Evolutionary conservation across 2,888 invertebrate species (phyloP), one percentile per base, ranked within the genome.

Genomic region (Aporophyla lueneburgensis): DNA sequence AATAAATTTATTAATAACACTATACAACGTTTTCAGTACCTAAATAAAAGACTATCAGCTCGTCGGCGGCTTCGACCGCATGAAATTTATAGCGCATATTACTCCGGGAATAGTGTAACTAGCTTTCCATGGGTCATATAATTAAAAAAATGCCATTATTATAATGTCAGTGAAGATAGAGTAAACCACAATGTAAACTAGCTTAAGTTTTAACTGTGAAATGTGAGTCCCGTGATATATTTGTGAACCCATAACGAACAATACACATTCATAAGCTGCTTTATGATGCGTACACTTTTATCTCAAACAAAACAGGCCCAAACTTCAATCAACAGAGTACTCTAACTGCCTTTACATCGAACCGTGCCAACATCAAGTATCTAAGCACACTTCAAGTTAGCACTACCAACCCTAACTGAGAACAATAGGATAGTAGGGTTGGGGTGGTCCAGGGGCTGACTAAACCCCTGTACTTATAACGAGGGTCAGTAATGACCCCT

Each of bases 401-500:
- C 81, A 74, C 81, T 80, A 53, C 63, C 71, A 78, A 85, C 88
- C 87, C 85, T 72, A 81, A 76, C 75, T 56, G 67, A 80, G 83
- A 82, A 84, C 84, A 87, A 81, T 72, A 76, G 68, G 10, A 58
- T 21, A 71, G 78, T 78, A 59, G 68, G 68, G 74, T 71, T 49
- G 73, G 80, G 76, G 78, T 72, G 78, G 75, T 83, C 74, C 69
- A 66, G 61, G 73, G 72, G 78, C 76, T 76, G 78, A 73, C 85
- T 80, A 66, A 74, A 75, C 84, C 74, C 79, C 69, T 70, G 73
- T 75, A 54, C 43, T 77, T 70, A 80, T 77, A 79, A 70, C 43
- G 54, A 80, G 80, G 80, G 78, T 74, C 70, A 81, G 75, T 86
- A 87, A 86, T 78, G 84, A 83, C 85, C 88, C 85, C 76, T 87